phyloP scores from a whole-genome alignment of 2,113 vertebrate species.

The Eurystomus gularis region DNA sequence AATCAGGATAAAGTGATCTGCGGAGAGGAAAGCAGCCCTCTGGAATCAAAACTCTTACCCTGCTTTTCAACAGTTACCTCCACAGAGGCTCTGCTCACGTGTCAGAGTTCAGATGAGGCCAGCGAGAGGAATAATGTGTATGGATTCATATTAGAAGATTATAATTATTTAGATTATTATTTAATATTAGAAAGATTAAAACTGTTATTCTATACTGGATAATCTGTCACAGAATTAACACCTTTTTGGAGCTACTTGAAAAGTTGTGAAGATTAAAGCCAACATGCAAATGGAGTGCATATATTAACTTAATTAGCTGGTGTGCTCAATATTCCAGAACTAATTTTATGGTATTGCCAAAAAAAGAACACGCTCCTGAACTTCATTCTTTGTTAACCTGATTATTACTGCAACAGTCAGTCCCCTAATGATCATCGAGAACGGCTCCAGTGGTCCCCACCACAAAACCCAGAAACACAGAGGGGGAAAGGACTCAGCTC shows the following conservation, averaged over 20 bases:
- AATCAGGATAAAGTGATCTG: conserved; percentile 87
- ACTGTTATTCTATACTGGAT: not conserved
- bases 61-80: not conserved
- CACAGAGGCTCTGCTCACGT: not conserved
- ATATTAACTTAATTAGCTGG: not conserved
- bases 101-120: not conserved
- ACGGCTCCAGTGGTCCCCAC: not conserved
- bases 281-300: not conserved
- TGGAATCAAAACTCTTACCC: not conserved
- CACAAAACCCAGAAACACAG: too few relatives aligned
- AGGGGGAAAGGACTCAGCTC: not conserved
- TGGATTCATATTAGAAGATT: too few relatives aligned
- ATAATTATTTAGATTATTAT: too few relatives aligned
- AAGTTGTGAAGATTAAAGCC: not conserved
- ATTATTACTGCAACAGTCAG: not conserved
- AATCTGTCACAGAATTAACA: not conserved
- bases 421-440: not conserved
- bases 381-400: not conserved
- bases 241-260: not conserved
- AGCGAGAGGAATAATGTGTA: not conserved
- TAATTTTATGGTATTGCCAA: not conserved
- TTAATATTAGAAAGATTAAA: not conserved
- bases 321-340: not conserved
- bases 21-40: conserved; percentile 20
- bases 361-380: not conserved